Percentiles rank a stretch among this genome's conserved stretches.
phyloP scores from a whole-genome alignment of 2,888 invertebrate species.

The Nephrotoma flavescens region DNA sequence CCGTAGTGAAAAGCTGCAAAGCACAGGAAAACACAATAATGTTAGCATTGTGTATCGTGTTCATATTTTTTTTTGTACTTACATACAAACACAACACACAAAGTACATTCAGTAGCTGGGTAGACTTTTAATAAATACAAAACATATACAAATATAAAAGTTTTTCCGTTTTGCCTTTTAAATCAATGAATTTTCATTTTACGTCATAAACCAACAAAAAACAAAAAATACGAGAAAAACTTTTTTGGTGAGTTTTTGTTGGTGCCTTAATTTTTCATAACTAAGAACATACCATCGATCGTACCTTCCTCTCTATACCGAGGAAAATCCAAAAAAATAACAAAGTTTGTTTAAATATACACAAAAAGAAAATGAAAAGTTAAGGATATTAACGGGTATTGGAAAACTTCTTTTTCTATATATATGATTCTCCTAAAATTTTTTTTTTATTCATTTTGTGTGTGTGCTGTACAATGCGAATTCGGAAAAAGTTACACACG shows the following conservation, averaged over 20 bases:
- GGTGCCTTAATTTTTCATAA: not conserved
- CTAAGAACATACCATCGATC: not conserved
- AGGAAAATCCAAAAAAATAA: not conserved
- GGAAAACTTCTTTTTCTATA: not conserved
- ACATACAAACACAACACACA: not conserved
- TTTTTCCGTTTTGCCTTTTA: not conserved
- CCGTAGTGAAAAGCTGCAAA: not conserved
- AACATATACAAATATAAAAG: not conserved
- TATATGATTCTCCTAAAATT: not conserved
- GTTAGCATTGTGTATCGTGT: not conserved
- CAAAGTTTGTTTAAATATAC: not conserved
- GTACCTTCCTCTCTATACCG: not conserved
- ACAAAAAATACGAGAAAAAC: not conserved
- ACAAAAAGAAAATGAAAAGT: not conserved
- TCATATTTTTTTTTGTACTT: not conserved
- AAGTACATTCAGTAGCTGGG: not conserved
- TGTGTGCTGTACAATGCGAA: not conserved
- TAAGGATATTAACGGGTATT: not conserved
- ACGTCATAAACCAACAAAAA: not conserved
- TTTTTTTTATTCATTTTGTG: not conserved
- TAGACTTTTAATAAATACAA: not conserved
- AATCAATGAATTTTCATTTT: not conserved
- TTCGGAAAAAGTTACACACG: not conserved
- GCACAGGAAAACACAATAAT: not conserved
- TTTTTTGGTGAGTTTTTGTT: not conserved